Evolutionary conservation across 2,888 invertebrate species (phyloP), one percentile per base, ranked within the genome.

Genomic region (Brenthis ino): DNA sequence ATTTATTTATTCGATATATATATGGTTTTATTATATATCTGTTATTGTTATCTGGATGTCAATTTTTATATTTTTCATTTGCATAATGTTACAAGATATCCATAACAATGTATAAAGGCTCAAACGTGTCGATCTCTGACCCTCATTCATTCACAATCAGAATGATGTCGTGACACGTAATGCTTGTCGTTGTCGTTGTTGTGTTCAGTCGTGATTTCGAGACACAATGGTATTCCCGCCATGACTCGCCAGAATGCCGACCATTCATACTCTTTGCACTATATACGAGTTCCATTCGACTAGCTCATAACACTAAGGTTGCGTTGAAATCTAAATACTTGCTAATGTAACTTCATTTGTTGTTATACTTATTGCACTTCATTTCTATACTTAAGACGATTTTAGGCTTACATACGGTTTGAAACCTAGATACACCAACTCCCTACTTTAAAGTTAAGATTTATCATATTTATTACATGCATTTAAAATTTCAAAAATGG

Each of bases 121-220:
- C 77, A 76, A 78, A 78, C 81, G 78, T 79, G 81, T 80, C 85
- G 91, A 89, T 90, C 91, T 90, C 80, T 92, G 90, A 91, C 89
- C 92, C 85, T 78, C 80, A 87, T 90, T 89, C 90, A 91, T 91
- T 91, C 87, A 91, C 89, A 92, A 93, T 92, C 89, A 91, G 87
- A 80, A 81, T 81, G 83, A 81, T 88, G 88, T 88, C 87, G 84
- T 83, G 85, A 82, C 85, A 81, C 80, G 75, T 76, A 76, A 79
- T 74, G 80, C 79, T 81, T 85, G 85, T 84, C 79, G 82, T 79
- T 85, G 85, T 85, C 82, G 80, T 43, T 43, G 80, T 43, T 43
- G 58, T 60, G 83, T 82, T 82, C 77, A 75, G 81, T 85, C 85
- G 86, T 89, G 89, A 87, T 87, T 85, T 82, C 81, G 82, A 86